Percentiles rank a stretch among this genome's conserved stretches.
Conservation (phyloP, 30 jellyfish, hydroid and myxozoan genomes). For the Aurelia aurita complex sp. Pacific region DNA sequence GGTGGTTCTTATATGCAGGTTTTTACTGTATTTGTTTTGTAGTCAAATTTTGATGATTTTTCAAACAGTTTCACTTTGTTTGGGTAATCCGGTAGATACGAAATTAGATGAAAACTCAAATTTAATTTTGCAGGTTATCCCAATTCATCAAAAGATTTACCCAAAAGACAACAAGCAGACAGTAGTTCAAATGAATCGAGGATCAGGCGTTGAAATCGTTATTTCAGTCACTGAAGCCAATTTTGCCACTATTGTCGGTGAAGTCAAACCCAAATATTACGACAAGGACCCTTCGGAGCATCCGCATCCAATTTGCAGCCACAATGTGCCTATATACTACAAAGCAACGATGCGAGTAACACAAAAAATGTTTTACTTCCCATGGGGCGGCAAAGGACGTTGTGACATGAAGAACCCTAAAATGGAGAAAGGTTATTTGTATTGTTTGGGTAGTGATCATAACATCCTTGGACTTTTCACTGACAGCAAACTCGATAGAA, state of each 20-base stretch:
- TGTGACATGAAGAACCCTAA: constrained; percentile 23
- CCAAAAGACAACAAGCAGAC: neutral
- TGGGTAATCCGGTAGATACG: too few relatives aligned
- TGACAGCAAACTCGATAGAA: neutral
- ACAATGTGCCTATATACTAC: constrained; percentile 37
- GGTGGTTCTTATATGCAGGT: too few relatives aligned
- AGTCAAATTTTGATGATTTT: neutral
- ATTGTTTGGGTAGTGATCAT: constrained; percentile 42
- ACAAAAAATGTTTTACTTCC: constrained; percentile 10
- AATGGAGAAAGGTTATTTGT: constrained; percentile 5
- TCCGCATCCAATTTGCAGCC: constrained; percentile 10
- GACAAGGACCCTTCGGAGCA: constrained; percentile 22
- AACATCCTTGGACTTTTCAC: constrained; percentile 34
- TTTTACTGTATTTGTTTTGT: neutral
- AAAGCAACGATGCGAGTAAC: constrained; percentile 22
- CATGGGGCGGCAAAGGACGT: neutral
- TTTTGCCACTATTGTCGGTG: constrained; percentile 31
- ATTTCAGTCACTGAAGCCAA: constrained; percentile 14
- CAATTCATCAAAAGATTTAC: constrained; percentile 4
- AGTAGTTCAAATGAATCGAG: constrained; percentile 20
- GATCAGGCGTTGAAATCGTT: constrained; percentile 44
- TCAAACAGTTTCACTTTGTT: too few relatives aligned
- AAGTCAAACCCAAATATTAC: constrained; percentile 9
- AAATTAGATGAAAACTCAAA: too few relatives aligned
- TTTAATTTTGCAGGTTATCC: neutral